Evolutionary conservation across 1,140 invertebrate genomes (phyloP).

Genomic region (Drosophila kepulauana): DNA sequence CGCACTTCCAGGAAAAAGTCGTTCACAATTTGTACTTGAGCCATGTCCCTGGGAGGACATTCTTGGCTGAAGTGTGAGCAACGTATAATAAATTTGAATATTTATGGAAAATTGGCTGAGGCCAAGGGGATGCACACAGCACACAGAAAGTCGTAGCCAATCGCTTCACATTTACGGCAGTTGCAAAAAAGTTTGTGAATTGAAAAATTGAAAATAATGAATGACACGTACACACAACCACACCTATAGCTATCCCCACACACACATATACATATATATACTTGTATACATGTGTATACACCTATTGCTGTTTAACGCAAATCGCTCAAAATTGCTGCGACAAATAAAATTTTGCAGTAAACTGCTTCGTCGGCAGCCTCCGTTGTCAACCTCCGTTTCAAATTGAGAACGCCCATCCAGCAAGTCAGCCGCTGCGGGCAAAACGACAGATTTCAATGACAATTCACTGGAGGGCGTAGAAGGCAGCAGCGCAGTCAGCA

Average conservation of each 20-base stretch:
- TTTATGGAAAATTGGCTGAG: conserved; percentile 73
- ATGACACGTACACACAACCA: conserved; percentile 57
- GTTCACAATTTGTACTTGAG: conserved; percentile 58
- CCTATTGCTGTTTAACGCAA: conserved; percentile 63
- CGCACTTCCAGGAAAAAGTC: conserved; percentile 29
- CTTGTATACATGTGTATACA: neutral
- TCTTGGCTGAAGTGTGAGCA: conserved; percentile 34
- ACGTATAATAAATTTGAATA: conserved; percentile 77
- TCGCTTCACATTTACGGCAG: conserved; percentile 40
- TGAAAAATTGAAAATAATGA: conserved; percentile 82
- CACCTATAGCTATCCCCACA: conserved; percentile 28
- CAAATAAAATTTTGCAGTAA: conserved; percentile 76
- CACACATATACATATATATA: conserved; percentile 2
- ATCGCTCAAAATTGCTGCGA: conserved; percentile 79
- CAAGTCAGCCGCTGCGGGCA: conserved; percentile 41
- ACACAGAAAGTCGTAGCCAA: conserved; percentile 1
- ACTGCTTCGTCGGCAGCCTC: conserved; percentile 52
- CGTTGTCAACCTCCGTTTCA: neutral
- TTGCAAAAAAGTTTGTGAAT: conserved; percentile 70
- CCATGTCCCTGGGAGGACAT: conserved; percentile 29
- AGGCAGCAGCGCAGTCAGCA: neutral
- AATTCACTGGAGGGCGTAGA: conserved; percentile 56
- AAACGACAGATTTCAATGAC: conserved; percentile 71
- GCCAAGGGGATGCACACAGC: conserved; percentile 16
- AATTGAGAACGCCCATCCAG: conserved; percentile 5